A percentile compares a stretch with the other conserved stretches of the same genome.
Conservation (phyloP, 2,797 vertebrate species). For the Microctenopoma lineatum region DNA sequence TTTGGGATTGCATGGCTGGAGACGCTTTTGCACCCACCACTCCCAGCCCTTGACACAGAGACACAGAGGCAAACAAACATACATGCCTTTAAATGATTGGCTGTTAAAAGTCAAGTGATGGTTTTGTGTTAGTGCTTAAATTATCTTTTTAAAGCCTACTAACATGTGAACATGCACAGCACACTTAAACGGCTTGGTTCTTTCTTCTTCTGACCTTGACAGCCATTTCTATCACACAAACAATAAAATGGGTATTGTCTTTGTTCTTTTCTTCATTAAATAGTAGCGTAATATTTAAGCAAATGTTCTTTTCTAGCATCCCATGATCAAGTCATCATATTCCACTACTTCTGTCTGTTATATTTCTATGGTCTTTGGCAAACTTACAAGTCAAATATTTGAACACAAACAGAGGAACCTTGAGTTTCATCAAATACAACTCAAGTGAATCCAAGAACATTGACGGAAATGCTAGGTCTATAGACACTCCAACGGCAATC, state of each 20-base stretch:
- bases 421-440: slow-evolving; percentile 9
- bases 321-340: slow-evolving; percentile 43
- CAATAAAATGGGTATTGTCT: slow-evolving; percentile 21
- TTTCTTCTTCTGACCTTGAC: slow-evolving; percentile 36
- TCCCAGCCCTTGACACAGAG: too few relatives aligned
- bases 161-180: background rate
- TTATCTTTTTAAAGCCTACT: slow-evolving; percentile 39
- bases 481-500: slow-evolving; percentile 14
- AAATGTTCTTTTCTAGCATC: slow-evolving; percentile 22
- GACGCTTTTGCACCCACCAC: slow-evolving; percentile 33
- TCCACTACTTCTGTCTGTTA: background rate
- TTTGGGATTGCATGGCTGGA: slow-evolving; percentile 55
- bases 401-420: slow-evolving; percentile 6
- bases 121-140: slow-evolving; percentile 34
- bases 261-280: slow-evolving; percentile 7
- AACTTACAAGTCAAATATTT: slow-evolving; percentile 22
- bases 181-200: too few relatives aligned
- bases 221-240: slow-evolving; percentile 17
- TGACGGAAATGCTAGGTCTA: background rate
- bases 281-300: slow-evolving; percentile 2
- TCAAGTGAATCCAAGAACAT: background rate
- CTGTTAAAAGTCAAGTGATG: slow-evolving; percentile 50
- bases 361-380: slow-evolving; percentile 1
- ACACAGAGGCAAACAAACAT: slow-evolving; percentile 26
- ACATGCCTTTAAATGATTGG: slow-evolving; percentile 36